Percentiles rank a stretch among this genome's conserved stretches.
phyloP scores from a whole-genome alignment of 2,113 vertebrate species.

The Sarotherodon lohbergeri region DNA sequence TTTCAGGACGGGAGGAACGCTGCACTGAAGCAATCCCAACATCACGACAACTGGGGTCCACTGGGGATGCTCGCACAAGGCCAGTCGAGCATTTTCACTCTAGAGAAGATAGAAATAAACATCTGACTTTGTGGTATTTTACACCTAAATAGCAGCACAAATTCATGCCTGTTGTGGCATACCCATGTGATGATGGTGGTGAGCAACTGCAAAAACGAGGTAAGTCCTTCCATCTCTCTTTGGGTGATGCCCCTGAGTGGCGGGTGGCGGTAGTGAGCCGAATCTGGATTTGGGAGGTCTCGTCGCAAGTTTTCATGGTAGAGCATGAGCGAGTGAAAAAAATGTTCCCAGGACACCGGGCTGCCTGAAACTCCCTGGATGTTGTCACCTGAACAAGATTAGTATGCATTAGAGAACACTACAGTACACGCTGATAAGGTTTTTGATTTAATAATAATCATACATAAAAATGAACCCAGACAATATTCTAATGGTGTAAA shows the following conservation, averaged over 20 bases:
- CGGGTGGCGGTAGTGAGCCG: slow-evolving; percentile 87
- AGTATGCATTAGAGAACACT: not conserved
- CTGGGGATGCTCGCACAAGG: slow-evolving; percentile 94
- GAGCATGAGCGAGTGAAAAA: slow-evolving; percentile 95
- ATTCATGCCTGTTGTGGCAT: not conserved
- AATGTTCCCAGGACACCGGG: slow-evolving; percentile 97
- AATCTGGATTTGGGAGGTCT: slow-evolving; percentile 87
- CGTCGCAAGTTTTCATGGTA: slow-evolving; percentile 93
- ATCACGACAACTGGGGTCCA: slow-evolving; percentile 96
- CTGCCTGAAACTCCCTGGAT: slow-evolving; percentile 87
- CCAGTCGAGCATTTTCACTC: slow-evolving; percentile 95
- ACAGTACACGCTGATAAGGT: not conserved
- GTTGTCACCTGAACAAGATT: slow-evolving; percentile 79
- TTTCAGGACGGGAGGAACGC: slow-evolving; percentile 88
- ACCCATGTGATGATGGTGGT: slow-evolving; percentile 92
- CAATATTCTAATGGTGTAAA: not conserved
- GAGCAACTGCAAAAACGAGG: slow-evolving; percentile 88
- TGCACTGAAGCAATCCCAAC: slow-evolving; percentile 92
- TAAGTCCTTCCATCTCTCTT: slow-evolving; percentile 91
- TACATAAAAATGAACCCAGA: not conserved
- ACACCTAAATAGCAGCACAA: rapidly evolving
- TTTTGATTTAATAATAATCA: not conserved
- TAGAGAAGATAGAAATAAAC: slow-evolving; percentile 18
- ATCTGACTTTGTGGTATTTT: not conserved
- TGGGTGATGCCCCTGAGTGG: slow-evolving; percentile 94